Conservation (phyloP, 2,113 vertebrate species). For the Nothobranchius kuhntae region DNA sequence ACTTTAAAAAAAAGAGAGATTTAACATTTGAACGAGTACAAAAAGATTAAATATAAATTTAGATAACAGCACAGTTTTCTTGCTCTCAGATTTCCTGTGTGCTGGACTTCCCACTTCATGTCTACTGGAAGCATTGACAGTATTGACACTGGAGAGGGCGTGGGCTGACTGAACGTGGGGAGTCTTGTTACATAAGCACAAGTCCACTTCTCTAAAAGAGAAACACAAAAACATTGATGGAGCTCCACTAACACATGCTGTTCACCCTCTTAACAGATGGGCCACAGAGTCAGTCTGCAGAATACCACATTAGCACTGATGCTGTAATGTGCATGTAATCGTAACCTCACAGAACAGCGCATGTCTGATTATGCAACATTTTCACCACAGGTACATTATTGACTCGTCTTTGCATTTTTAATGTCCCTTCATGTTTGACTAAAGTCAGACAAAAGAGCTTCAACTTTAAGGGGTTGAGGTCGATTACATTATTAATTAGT, state of each 20-base stretch:
- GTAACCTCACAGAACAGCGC: too few species aligned
- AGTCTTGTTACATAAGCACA: constrained; percentile 68
- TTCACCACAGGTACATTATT: too few species aligned
- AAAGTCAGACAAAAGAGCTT: too few species aligned
- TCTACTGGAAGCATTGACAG: constrained; percentile 56
- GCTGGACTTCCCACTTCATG: constrained; percentile 47
- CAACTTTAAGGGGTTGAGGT: too few species aligned
- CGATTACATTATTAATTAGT: too few species aligned
- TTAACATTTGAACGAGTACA: too few species aligned
- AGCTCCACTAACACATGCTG: constrained; percentile 19
- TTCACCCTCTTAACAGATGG: constrained; percentile 26
- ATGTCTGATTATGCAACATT: too few species aligned
- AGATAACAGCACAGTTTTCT: background rate
- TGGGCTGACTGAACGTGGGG: constrained; percentile 72
- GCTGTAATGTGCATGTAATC: too few species aligned
- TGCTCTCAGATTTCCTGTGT: constrained; percentile 13
- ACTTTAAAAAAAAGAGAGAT: too few species aligned
- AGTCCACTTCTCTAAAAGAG: constrained; percentile 58
- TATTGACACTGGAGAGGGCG: constrained; percentile 67
- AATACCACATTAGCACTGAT: too few species aligned
- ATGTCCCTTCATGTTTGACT: too few species aligned
- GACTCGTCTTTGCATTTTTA: too few species aligned
- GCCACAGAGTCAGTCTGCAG: background rate
- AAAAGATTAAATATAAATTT: background rate
- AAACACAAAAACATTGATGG: constrained; percentile 46